These are phyloP conservation scores for Octodon degus DNA, from an alignment of 2,113 vertebrate genomes.

Conservation along the genomic window DNA sequence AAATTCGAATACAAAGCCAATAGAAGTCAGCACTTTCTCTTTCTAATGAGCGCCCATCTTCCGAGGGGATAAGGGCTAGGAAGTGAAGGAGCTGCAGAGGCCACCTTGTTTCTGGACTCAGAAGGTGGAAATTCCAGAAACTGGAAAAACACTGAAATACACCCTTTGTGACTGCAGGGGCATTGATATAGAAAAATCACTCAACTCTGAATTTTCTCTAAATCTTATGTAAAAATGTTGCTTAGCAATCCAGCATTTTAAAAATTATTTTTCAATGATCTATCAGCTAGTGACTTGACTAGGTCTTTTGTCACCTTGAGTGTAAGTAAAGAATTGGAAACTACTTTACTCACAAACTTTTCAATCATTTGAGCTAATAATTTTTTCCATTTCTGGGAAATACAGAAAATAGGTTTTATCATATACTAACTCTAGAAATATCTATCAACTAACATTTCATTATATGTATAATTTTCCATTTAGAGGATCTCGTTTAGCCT, in stretches of 20 bases:
- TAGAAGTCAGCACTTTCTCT: not conserved
- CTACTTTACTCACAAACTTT: not conserved
- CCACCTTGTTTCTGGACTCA: not conserved
- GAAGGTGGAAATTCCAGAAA: not conserved
- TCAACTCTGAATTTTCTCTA: not conserved
- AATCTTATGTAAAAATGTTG: not conserved
- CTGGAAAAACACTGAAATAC: not conserved
- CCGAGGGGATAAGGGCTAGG: no score
- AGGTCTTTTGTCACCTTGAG: not conserved
- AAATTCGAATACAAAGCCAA: not conserved
- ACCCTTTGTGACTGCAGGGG: not conserved
- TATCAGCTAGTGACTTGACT: not conserved
- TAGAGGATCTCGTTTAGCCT: not conserved
- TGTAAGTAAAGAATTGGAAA: constrained; percentile 43
- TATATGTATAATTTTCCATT: not conserved
- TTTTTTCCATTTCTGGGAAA: constrained; percentile 41
- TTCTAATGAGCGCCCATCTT: not conserved
- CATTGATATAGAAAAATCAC: not conserved
- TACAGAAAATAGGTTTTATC: not conserved
- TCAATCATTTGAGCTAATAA: not conserved
- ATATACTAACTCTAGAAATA: not conserved
- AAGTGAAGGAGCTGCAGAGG: not conserved
- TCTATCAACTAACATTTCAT: constrained; percentile 23
- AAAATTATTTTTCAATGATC: not conserved
- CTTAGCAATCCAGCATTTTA: not conserved